Percentiles rank a stretch among this genome's conserved stretches.
Evolutionary conservation across 2,797 vertebrate species (phyloP).

Genomic region (Labeo calbasu): DNA sequence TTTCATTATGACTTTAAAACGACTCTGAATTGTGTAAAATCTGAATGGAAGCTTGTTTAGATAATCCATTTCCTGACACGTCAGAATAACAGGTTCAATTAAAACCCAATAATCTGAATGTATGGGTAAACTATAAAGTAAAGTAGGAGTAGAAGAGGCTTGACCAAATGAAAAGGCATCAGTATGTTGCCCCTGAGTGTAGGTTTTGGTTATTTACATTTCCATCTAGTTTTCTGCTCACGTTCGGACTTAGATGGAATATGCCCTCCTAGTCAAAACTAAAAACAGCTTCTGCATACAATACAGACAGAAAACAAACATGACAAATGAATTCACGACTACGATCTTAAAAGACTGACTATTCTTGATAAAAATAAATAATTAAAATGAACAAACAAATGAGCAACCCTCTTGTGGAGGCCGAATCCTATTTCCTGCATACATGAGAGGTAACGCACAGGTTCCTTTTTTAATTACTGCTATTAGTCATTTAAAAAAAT

Average conservation of each 20-base stretch:
- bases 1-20: not conserved
- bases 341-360: conserved; percentile 22
- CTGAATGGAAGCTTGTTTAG: not conserved
- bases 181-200: conserved; percentile 33
- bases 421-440: conserved; percentile 33
- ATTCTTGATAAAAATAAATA: conserved; percentile 35
- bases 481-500: conserved; percentile 41
- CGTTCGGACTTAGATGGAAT: not conserved
- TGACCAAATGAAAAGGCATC: conserved; percentile 47
- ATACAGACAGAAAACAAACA: conserved; percentile 19
- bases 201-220: conserved; percentile 39
- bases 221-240: conserved; percentile 30
- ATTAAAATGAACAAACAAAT: conserved; percentile 28
- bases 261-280: not conserved
- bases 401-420: conserved; percentile 7
- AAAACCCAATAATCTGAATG: not conserved
- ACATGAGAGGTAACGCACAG: conserved; percentile 50
- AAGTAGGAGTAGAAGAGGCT: conserved; percentile 30
- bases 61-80: not conserved
- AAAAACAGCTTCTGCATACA: conserved; percentile 6
- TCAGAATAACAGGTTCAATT: not conserved
- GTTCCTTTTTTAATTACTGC: conserved; percentile 41
- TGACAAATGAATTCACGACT: not conserved
- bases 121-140: not conserved
- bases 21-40: not conserved